Base-by-base conservation (phyloP, 2,888 invertebrate genomes). In the Acronicta leporina region DNA sequence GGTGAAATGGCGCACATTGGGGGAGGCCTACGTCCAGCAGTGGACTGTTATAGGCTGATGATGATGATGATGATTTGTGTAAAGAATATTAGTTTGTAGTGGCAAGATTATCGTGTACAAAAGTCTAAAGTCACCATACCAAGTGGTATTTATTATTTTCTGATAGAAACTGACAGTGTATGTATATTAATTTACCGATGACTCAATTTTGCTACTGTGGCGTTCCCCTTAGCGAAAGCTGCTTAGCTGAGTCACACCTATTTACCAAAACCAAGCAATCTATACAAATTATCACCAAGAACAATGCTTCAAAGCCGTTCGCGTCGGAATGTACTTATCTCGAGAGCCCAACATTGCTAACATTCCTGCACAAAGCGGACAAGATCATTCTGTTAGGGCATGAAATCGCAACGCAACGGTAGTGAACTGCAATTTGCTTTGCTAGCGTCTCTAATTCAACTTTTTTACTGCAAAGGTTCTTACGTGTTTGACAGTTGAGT, bases 341-440 rank as follows among this genome's bases (percentile, higher is more conserved):
- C 70, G 58, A 45, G 20, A 20, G 30, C 8, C 14, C 40, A 66
- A 58, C 9, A 27, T 27, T 7, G 27, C 5, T 1, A 30, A 30
- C 77, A 75, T 75, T 75, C 75, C 48, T 8, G 14, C 40, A 42
- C 56, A 45, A 68, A 74, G 53, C 68, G 58, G 64, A 72, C 73
- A 57, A 67, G 68, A 61, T 65, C 57, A 61, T 59, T 63, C 27
- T 61, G 67, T 42, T 41, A 72, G 48, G 64, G 63, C 70, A 75
- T 80, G 68, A 75, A 80, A 80, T 79, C 44, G 48, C 53, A 47
- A 60, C 41, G 30, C 52, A n/a, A 68, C 73, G 69, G 60, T 56
- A 52, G 62, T 68, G 47, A 64, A 68, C 61, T 52, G 27, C 35
- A 60, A 70, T 75, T 77, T 60, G 41, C 53, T 66, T 14, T 45